phyloP scores from a whole-genome alignment of 2,113 vertebrate genomes.

The Alligator mississippiensis region DNA sequence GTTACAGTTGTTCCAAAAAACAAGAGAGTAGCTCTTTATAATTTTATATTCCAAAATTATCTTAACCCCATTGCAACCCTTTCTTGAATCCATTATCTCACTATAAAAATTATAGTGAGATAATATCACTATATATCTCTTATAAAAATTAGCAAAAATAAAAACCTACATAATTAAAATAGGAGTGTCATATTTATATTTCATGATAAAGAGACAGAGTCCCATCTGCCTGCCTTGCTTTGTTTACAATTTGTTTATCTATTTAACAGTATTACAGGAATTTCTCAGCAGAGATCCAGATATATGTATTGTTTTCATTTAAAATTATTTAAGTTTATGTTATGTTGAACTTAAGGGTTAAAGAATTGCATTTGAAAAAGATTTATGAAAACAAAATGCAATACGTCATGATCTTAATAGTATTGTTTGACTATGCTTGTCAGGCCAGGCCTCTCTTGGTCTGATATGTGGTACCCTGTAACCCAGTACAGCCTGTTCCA shows the following conservation, averaged over 20 bases:
- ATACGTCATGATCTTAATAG: not conserved
- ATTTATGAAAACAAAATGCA: slow-evolving; percentile 24
- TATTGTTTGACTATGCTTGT: not conserved
- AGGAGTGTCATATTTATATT: not conserved
- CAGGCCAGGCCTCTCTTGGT: too few species aligned
- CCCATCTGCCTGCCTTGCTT: not conserved
- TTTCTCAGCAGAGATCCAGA: not conserved
- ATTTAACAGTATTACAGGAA: not conserved
- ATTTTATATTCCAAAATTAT: not conserved
- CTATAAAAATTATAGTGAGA: not conserved
- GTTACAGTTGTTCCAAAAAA: not conserved
- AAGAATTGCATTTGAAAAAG: not conserved
- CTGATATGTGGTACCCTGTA: too few species aligned
- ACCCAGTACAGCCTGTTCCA: too few species aligned
- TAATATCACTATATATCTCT: too few species aligned
- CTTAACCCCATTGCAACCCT: not conserved
- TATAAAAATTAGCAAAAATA: not conserved
- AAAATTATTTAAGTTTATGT: not conserved
- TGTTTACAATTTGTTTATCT: not conserved
- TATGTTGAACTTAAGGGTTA: not conserved
- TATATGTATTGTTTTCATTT: not conserved
- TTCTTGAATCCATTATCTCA: not conserved
- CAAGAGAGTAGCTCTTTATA: not conserved
- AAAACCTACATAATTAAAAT: not conserved
- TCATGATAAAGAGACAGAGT: not conserved